Evolutionary conservation across 2,797 vertebrate genomes (phyloP).

Genomic region (Gastrophryne carolinensis): DNA sequence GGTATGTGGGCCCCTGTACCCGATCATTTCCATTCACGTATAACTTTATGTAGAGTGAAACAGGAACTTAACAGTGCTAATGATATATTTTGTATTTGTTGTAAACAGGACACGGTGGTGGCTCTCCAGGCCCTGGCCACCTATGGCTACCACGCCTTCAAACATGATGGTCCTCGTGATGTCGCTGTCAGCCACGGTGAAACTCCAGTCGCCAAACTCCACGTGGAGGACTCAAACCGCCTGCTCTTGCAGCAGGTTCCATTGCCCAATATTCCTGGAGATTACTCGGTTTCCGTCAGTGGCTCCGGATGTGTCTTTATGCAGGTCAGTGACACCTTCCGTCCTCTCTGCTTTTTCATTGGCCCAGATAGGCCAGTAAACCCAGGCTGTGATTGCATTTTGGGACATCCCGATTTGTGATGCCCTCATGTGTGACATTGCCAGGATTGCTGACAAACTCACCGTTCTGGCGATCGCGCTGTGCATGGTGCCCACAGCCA

Average conservation of each 20-base stretch:
- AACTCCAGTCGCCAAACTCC: slow-evolving; percentile 65
- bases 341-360: too few relatives aligned
- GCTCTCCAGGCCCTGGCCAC: slow-evolving; percentile 83
- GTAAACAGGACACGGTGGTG: slow-evolving; percentile 80
- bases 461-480: too few relatives aligned
- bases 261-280: slow-evolving; percentile 65
- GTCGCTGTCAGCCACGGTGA: slow-evolving; percentile 68
- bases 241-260: slow-evolving; percentile 76
- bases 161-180: slow-evolving; percentile 61
- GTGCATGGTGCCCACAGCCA: too few relatives aligned
- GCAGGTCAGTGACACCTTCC: slow-evolving; percentile 80
- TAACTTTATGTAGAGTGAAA: too few relatives aligned
- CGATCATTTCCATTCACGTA: neutral
- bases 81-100: neutral
- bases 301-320: slow-evolving; percentile 75
- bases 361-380: too few relatives aligned
- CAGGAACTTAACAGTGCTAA: too few relatives aligned
- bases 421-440: too few relatives aligned
- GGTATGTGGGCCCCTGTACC: neutral
- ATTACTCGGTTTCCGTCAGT: slow-evolving; percentile 66
- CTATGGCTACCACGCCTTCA: slow-evolving; percentile 74
- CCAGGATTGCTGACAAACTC: too few relatives aligned
- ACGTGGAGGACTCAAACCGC: slow-evolving; percentile 70
- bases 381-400: too few relatives aligned
- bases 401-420: too few relatives aligned